Conservation (phyloP, 2,113 vertebrate genomes). For the Anarhynchus alexandrinus region DNA sequence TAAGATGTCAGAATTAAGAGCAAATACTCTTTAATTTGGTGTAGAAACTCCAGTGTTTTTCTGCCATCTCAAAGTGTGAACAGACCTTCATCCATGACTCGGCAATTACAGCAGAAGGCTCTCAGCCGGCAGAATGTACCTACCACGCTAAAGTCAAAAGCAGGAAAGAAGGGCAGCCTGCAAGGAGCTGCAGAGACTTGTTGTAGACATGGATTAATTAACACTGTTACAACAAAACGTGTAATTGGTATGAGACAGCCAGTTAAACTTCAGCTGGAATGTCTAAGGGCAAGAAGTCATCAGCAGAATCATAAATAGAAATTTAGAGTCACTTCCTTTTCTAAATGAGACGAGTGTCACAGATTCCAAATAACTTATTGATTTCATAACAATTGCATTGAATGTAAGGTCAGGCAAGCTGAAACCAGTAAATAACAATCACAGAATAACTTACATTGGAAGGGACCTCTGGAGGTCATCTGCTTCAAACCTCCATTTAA, state of each 20-base stretch:
- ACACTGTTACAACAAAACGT: background rate
- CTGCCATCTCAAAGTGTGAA: background rate
- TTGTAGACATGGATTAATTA: background rate
- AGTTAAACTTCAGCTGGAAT: background rate
- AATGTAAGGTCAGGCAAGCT: background rate
- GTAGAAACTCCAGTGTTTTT: background rate
- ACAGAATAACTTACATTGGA: background rate
- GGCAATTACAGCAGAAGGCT: background rate
- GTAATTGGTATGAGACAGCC: background rate
- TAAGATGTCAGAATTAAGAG: background rate
- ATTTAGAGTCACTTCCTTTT: background rate
- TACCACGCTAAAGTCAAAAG: background rate
- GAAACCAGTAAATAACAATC: background rate
- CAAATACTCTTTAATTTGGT: background rate
- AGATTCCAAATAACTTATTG: background rate
- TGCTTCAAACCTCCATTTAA: background rate
- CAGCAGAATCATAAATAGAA: background rate
- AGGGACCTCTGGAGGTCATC: background rate
- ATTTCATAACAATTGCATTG: background rate
- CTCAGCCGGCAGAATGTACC: background rate
- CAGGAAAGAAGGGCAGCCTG: background rate
- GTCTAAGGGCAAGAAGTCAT: background rate
- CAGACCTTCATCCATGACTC: background rate
- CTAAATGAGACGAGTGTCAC: background rate
- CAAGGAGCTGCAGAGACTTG: background rate